Evolutionary conservation across 2,797 vertebrate genomes (phyloP).

Genomic region (Mycteria americana): DNA sequence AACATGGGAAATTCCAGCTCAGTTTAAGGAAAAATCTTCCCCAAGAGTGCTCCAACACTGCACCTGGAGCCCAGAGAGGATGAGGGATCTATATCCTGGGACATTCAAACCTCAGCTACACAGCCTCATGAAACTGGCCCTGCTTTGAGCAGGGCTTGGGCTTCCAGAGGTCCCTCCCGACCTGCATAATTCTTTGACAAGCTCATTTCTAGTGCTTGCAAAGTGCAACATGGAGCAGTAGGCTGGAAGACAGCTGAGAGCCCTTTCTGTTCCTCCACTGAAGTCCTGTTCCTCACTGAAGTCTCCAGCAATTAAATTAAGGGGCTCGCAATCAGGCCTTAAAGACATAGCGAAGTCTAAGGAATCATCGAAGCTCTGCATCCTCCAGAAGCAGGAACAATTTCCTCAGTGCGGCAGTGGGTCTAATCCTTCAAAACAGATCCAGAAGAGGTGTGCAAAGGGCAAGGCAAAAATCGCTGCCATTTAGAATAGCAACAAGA

Average conservation of each 20-base stretch:
- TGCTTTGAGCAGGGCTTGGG: background rate
- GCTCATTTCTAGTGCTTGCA: background rate
- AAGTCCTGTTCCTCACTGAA: background rate
- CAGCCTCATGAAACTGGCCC: background rate
- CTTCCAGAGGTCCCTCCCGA: background rate
- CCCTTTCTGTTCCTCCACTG: background rate
- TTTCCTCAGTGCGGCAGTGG: background rate
- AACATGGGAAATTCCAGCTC: background rate
- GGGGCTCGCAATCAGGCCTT: background rate
- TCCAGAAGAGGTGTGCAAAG: background rate
- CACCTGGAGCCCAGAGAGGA: background rate
- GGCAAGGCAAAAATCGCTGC: background rate
- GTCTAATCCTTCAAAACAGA: background rate
- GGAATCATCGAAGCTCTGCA: background rate
- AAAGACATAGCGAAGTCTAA: background rate
- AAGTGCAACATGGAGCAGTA: background rate
- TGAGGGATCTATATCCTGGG: background rate
- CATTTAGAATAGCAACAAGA: background rate
- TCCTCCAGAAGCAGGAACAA: background rate
- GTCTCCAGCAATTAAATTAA: background rate
- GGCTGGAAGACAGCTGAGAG: background rate
- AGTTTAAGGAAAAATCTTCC: background rate
- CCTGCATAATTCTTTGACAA: background rate
- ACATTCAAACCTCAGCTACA: background rate
- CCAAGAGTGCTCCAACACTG: background rate